These are phyloP conservation scores for Tinea pellionella DNA, from an alignment of 2,888 invertebrate genomes.

Conservation along the genomic window DNA sequence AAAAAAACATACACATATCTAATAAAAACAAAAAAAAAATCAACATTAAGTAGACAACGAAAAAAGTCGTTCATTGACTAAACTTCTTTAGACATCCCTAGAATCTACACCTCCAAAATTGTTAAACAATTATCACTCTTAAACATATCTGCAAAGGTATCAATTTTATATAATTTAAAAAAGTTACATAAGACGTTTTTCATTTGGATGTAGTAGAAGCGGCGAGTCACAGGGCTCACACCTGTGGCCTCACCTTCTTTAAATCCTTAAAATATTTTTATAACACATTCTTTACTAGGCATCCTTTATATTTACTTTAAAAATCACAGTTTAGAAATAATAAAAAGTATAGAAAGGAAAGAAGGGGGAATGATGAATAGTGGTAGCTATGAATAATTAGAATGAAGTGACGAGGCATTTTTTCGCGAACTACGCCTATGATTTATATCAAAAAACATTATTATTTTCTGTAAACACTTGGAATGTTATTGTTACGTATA, in stretches of 20 bases:
- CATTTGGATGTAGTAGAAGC: constrained; percentile 18
- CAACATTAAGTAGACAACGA: constrained; percentile 53
- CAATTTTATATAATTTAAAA: constrained; percentile 1
- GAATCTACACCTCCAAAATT: constrained; percentile 12
- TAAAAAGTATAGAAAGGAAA: constrained; percentile 14
- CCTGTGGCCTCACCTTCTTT: constrained; percentile 46
- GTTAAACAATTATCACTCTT: constrained; percentile 20
- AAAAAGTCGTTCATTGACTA: constrained; percentile 49
- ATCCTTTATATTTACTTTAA: constrained; percentile 25
- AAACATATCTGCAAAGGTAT: background rate
- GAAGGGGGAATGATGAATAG: constrained; percentile 40
- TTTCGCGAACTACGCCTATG: constrained; percentile 15
- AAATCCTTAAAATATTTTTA: constrained; percentile 59
- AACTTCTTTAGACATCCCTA: constrained; percentile 33
- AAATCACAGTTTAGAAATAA: constrained; percentile 27
- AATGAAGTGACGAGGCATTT: constrained; percentile 49
- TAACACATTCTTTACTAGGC: constrained; percentile 48
- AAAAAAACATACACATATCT: constrained; percentile 46
- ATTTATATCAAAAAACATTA: background rate
- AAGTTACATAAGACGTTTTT: background rate
- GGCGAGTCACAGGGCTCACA: constrained; percentile 35
- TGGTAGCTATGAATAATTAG: constrained; percentile 40
- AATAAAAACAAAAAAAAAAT: constrained; percentile 55
- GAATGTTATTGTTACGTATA: background rate
- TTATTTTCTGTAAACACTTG: background rate